Base-by-base conservation (phyloP, 2,113 vertebrate species). In the Actenoides lindsayi region DNA sequence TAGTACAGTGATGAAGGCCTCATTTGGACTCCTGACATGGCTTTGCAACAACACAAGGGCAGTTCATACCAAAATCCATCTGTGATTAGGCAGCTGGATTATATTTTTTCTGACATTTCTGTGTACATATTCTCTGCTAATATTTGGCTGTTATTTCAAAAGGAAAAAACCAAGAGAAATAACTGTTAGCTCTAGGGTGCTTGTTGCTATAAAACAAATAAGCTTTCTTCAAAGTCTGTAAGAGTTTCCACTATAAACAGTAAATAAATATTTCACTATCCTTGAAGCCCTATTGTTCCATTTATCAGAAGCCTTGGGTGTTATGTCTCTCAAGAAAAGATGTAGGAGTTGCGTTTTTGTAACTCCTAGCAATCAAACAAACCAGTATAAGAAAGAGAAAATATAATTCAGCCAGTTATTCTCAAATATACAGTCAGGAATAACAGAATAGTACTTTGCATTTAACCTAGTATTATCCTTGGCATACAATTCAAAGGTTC, bases 191-290 rank as follows among this genome's bases (percentile, higher is more conserved):
- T 91, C 25, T 70, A 93, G 88, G 73, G 73, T 48, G 23, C 76
- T 96, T 87, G 76, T 64, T 90, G 42, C 60, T 86, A 25, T 90
- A 90, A 83, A 90, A 92, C 42, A 93, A 91, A 97, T 86, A 93
- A 77, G 33, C 11, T 78, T 86, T 83, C 76, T 70, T 93, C 79
- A 83, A 95, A 94, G 67, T 62, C 50, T 85, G 20, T 78, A 83
- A 62, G 54, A 65, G 27, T 91, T 83, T 44, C 68, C 37, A 86
- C 37, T 70, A 64, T 77, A 85, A 96, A 83, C 16, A 90, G 19
- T 77, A 80, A 86, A 89, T 90, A 92, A 94, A 89, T 88, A 93
- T 95, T 93, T 95, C 85, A 91, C 75, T 77, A 48, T 37, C 50
- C n/a, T 91, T 63, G 54, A 85, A 86, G 75, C 70, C 39, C 30